Conservation (phyloP, 2,888 invertebrate genomes). For the Escarpia spicata region DNA sequence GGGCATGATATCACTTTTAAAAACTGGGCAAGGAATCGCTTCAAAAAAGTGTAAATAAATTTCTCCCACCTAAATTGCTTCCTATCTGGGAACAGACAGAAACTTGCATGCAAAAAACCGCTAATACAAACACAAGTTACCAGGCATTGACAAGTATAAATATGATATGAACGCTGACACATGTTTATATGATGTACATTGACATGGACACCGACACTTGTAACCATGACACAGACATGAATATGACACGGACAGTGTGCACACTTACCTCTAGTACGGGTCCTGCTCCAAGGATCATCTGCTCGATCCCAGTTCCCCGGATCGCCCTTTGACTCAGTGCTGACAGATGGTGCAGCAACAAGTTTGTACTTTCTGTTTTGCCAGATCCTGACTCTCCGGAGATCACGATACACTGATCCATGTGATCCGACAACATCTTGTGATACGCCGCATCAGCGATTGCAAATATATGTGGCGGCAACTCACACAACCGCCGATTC, state of each 20-base stretch:
- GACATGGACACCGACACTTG: background rate
- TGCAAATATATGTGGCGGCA: slow-evolving; percentile 96
- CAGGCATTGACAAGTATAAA: background rate
- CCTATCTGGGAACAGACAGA: too few species aligned
- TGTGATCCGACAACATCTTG: slow-evolving; percentile 89
- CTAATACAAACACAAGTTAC: too few species aligned
- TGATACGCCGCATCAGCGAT: slow-evolving; percentile 94
- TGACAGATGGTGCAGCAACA: slow-evolving; percentile 92
- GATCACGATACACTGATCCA: slow-evolving; percentile 94
- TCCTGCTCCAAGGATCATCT: slow-evolving; percentile 93
- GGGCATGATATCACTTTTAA: too few species aligned
- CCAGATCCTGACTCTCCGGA: slow-evolving; percentile 96
- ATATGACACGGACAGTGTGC: background rate
- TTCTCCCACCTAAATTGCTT: too few species aligned
- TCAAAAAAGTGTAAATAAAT: too few species aligned
- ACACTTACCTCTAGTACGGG: slow-evolving; percentile 84
- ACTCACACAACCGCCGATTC: slow-evolving; percentile 87
- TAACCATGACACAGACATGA: background rate
- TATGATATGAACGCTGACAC: background rate
- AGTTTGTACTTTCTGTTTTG: slow-evolving; percentile 96
- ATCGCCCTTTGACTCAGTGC: slow-evolving; percentile 86
- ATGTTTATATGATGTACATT: background rate
- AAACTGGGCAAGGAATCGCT: too few species aligned
- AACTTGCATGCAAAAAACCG: too few species aligned
- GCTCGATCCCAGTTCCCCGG: slow-evolving; percentile 94